These are phyloP conservation scores for Acheta domesticus DNA, from an alignment of 2,888 invertebrate genomes.

Conservation along the genomic window DNA sequence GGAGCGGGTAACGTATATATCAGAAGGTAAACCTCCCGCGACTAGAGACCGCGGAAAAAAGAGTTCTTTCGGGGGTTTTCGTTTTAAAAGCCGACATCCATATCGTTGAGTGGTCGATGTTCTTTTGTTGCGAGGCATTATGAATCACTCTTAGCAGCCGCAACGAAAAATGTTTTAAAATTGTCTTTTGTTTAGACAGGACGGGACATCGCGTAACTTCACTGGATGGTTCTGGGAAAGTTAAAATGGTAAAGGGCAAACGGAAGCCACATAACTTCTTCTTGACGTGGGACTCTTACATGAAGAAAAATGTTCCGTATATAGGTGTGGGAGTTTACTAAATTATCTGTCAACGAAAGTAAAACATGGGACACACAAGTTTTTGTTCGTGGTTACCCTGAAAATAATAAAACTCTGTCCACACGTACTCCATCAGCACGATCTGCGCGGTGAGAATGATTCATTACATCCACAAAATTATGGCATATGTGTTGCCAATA, in stretches of 20 bases:
- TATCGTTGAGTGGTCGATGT: slow-evolving; percentile 18
- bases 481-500: too few species aligned
- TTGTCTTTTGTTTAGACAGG: neutral
- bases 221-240: neutral
- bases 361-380: slow-evolving; percentile 3
- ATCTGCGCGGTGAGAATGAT: neutral
- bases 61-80: neutral
- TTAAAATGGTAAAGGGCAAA: slow-evolving; percentile 6
- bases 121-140: neutral
- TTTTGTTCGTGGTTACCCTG: neutral
- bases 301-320: neutral
- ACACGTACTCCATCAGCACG: too few species aligned
- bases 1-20: neutral
- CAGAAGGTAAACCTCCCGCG: neutral
- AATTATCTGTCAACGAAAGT: slow-evolving; percentile 12
- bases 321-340: slow-evolving; percentile 18
- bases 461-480: neutral
- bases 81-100: neutral
- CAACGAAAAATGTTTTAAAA: slow-evolving; percentile 1
- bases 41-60: neutral
- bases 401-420: neutral
- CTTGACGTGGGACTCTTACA: neutral
- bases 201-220: neutral
- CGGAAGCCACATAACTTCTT: slow-evolving; percentile 8
- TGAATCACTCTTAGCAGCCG: neutral